Base-by-base conservation (phyloP, 2,797 vertebrate species). In the Stomatorhinus walkeri region DNA sequence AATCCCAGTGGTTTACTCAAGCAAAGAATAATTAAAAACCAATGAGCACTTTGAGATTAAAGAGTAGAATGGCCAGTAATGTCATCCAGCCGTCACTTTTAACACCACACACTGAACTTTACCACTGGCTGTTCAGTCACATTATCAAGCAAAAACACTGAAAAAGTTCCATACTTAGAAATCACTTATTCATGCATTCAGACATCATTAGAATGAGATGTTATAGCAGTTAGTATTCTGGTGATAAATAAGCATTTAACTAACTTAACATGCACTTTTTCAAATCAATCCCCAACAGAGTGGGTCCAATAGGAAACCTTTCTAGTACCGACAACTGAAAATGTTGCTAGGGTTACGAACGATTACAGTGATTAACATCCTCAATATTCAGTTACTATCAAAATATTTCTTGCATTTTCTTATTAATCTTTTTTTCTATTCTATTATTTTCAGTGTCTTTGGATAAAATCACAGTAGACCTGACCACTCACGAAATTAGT, bases 101-200 rank as follows among this genome's bases (percentile, higher is more conserved):
- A 68, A 40, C 40, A 28, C 52, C 84, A 72, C 72, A 90, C 46
- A 85, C 88, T 88, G 88, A 79, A 87, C 86, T 88, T 22, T 48
- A 89, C 89, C 87, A 89, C 84, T 87, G 88, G 81, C 61, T 83
- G 24, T 68, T 89, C 56, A 72, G 54, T 85, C 88, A 90, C 61
- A 51, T 90, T 90, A 51, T 1, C 68, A 91, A 88, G 32, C 87
- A 81, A 89, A 85, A 49, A 86, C 56, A 51, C 56, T 87, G 48
- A 16, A 52, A 81, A 61, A 36, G 84, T 85, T 89, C 76, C 49
- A 36, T 43, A 1, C 86, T 88, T 89, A 87, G n/a, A 52, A 51
- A 76, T 87, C 7, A 87, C 46, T 88, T 36, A 88, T 52, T 51
- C 81, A 81, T 90, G 90, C 79, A 89, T 59, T 86, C 28, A 92